Base-by-base conservation (phyloP, 2,797 vertebrate species). In the Esox lucius region DNA sequence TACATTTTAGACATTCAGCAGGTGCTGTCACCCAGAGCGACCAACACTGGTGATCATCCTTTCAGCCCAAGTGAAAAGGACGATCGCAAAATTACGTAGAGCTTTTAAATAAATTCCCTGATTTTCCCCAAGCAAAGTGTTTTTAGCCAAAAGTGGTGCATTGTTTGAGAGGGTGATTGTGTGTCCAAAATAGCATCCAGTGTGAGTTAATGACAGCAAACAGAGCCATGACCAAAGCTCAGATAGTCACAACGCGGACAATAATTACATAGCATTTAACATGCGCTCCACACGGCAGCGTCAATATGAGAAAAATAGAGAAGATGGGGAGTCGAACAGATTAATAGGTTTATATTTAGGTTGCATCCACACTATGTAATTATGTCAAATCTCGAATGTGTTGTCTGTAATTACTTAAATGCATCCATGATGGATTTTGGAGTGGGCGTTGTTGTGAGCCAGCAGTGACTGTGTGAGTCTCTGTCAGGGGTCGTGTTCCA, bases 291-390 rank as follows among this genome's bases (percentile, higher is more conserved):
- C 86, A 87, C 85, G 82, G 84, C 85, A 69, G 64, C 88, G 84
- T 89, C 87, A 91, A 91, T 88, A 87, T 87, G 80, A 90, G 89
- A 89, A 88, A 90, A 88, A 90, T 88, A 90, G 85, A 87, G 84
- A 85, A 86, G 87, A 86, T 35, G 33, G 33, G 83, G 90, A 87
- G 91, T 91, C 8, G 87, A 84, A 87, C 81, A 88, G 86, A 80
- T 80, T 77, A 88, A 88, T 89, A 86, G 81, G 87, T 86, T 87
- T 82, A 87, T 81, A 91, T 84, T 86, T 80, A 87, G 78, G 81
- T 85, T 84, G 61, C 26, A 73, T 87, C 71, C 83, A 78, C 78
- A 74, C 80, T 84, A 80, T 87, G 86, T 87, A 68, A 89, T 85
- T 84, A 77, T 70, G 56, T 75, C 74, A 75, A 78, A 82, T 53